Evolutionary conservation across 2,113 vertebrate genomes (phyloP).

Genomic region (Cebidichthys violaceus): DNA sequence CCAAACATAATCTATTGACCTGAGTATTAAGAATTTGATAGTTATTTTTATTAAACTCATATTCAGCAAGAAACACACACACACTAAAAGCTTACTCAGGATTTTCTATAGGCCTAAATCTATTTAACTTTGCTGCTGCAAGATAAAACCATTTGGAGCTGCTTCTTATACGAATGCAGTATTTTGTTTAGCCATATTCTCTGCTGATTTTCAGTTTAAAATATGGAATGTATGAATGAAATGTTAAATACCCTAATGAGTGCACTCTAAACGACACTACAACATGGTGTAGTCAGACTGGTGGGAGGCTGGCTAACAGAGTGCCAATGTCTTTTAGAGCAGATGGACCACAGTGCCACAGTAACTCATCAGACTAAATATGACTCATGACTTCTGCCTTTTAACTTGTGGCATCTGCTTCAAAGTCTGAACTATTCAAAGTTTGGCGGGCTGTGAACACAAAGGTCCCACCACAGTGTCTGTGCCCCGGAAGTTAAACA

Average conservation of each 20-base stretch:
- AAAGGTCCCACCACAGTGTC: constrained; percentile 41
- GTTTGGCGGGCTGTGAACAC: constrained; percentile 39
- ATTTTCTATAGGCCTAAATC: constrained; percentile 31
- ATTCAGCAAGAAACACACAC: constrained; percentile 29
- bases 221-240: neutral
- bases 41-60: constrained; percentile 19
- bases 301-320: constrained; percentile 63
- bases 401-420: constrained; percentile 74
- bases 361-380: constrained; percentile 61
- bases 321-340: constrained; percentile 66
- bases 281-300: constrained; percentile 45
- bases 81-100: constrained; percentile 24
- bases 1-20: constrained; percentile 11
- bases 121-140: constrained; percentile 18
- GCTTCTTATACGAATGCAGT: neutral
- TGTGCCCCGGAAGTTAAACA: constrained; percentile 51
- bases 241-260: constrained; percentile 31
- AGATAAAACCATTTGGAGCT: neutral
- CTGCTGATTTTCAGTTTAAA: neutral
- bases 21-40: constrained; percentile 17
- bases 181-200: neutral
- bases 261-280: constrained; percentile 46
- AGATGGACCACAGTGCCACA: constrained; percentile 69
- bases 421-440: constrained; percentile 58
- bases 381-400: constrained; percentile 69